Evolutionary conservation across 2,888 invertebrate species (phyloP).

Genomic region (Acleris holmiana): DNA sequence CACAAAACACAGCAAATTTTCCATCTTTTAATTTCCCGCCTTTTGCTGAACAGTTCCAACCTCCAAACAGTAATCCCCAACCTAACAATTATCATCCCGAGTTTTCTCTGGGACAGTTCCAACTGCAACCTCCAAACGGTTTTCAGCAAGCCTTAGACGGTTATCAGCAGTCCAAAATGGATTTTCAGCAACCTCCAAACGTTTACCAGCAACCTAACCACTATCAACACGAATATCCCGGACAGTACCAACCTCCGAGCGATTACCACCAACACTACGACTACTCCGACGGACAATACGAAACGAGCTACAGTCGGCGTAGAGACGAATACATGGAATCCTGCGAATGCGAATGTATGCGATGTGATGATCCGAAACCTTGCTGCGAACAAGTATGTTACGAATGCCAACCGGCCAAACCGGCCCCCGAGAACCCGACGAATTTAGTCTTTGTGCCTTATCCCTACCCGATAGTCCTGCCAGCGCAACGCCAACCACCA

Average conservation of each 20-base stretch:
- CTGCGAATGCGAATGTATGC: slow-evolving; percentile 37
- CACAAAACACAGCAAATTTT: background rate
- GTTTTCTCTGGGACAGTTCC: too few relatives aligned
- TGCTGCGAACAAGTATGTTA: slow-evolving; percentile 32
- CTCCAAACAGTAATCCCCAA: too few relatives aligned
- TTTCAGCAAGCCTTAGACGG: too few relatives aligned
- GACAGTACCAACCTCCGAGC: background rate
- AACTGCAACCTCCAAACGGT: too few relatives aligned
- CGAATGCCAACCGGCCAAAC: slow-evolving; percentile 6
- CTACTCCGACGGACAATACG: background rate
- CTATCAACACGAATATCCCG: background rate
- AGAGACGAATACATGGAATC: background rate
- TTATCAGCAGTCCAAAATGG: background rate
- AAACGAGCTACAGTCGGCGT: background rate
- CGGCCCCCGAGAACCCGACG: background rate
- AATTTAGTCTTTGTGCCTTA: slow-evolving; percentile 40
- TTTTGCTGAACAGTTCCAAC: too few relatives aligned
- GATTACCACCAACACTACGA: background rate
- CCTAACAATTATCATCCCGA: too few relatives aligned
- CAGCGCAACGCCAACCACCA: slow-evolving; percentile 3
- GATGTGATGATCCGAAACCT: slow-evolving; percentile 29
- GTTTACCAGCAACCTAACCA: background rate
- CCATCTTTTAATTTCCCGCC: too few relatives aligned
- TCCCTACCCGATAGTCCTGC: slow-evolving; percentile 38
- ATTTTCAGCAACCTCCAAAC: background rate